These are phyloP conservation scores for Metaphire vulgaris DNA, from an alignment of 1,140 invertebrate genomes.

Conservation along the genomic window DNA sequence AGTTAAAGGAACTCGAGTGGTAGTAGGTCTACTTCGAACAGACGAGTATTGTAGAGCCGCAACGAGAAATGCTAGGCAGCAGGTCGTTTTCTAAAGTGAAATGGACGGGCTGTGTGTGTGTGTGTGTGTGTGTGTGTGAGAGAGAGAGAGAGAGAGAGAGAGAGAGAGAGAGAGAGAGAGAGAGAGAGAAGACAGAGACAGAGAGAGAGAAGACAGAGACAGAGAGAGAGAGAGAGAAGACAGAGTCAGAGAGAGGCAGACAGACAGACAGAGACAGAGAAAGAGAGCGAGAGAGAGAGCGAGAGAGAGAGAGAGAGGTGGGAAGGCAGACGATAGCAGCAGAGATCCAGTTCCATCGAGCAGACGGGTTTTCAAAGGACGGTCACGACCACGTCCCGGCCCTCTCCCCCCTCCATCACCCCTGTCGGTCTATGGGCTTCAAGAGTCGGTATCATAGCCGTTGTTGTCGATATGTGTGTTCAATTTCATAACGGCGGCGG, in stretches of 20 bases:
- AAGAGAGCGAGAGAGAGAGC: no score
- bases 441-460: background rate
- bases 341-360: background rate
- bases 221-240: conserved; percentile 13
- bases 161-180: conserved; percentile 11
- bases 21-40: background rate
- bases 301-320: no score
- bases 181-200: conserved; percentile 14
- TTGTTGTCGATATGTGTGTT: background rate
- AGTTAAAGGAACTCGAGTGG: background rate
- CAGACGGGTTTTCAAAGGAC: background rate
- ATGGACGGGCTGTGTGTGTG: no score
- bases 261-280: no score
- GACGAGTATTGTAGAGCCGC: background rate
- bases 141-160: background rate
- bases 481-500: no score
- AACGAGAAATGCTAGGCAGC: background rate
- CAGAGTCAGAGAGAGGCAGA: conserved; percentile 6
- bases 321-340: conserved; percentile 24
- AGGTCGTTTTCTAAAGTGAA: conserved; percentile 15
- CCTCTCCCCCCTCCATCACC: background rate
- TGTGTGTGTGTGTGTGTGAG: background rate
- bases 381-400: background rate
- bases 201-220: background rate
- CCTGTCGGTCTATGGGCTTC: background rate